Conservation (phyloP, 1,140 invertebrate genomes). For the Bacillus rossius region DNA sequence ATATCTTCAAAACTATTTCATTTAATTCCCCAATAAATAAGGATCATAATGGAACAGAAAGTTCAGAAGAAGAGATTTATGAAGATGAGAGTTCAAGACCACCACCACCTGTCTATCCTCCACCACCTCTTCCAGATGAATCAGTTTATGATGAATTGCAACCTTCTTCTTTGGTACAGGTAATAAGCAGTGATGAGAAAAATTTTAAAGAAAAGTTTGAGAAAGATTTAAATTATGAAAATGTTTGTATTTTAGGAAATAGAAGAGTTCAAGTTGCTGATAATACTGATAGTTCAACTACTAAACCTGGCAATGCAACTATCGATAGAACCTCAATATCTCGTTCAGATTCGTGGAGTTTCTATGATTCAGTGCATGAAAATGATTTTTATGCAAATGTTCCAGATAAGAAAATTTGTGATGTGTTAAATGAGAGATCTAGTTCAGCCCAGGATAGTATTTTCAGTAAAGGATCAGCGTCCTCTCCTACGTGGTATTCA, state of each 20-base stretch:
- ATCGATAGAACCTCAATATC: background rate
- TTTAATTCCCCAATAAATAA: conserved; percentile 42
- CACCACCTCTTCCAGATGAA: conserved; percentile 52
- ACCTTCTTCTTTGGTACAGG: conserved; percentile 20
- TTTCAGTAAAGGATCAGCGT: background rate
- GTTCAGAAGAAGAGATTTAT: conserved; percentile 12
- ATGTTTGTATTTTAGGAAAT: conserved; percentile 25
- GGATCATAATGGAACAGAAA: no score
- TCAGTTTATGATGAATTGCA: conserved; percentile 51
- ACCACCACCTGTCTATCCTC: conserved; percentile 51
- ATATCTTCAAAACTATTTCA: conserved; percentile 44
- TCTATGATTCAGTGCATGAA: conserved; percentile 42
- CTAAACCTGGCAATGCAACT: background rate
- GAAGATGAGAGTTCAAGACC: conserved; percentile 33
- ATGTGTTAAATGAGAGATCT: background rate
- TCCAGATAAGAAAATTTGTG: no score
- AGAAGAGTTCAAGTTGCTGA: conserved; percentile 1
- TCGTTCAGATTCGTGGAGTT: conserved; percentile 49
- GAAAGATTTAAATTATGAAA: background rate
- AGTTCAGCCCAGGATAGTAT: background rate
- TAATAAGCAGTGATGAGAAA: background rate
- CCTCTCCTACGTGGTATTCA: background rate
- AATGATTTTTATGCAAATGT: background rate
- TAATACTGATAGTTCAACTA: background rate
- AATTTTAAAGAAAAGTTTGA: conserved; percentile 43